Conservation (phyloP, 2,888 invertebrate genomes). For the Harpalus rufipes region DNA sequence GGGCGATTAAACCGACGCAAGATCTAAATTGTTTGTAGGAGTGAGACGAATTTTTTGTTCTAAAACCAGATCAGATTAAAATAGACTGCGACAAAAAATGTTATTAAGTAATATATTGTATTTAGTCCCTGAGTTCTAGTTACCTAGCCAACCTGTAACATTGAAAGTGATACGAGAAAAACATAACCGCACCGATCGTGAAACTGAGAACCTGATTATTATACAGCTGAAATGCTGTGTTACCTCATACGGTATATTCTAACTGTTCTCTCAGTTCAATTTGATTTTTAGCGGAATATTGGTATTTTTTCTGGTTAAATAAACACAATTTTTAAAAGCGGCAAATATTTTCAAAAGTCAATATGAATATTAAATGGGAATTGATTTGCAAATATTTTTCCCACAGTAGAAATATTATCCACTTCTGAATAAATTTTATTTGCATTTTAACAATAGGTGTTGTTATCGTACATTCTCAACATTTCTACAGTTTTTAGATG, state of each 20-base stretch:
- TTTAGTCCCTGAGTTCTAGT: slow-evolving; percentile 42
- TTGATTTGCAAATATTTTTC: too few species aligned
- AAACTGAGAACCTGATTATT: slow-evolving; percentile 22
- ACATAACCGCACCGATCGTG: slow-evolving; percentile 23
- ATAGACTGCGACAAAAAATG: background rate
- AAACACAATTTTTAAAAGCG: too few species aligned
- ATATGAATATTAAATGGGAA: too few species aligned
- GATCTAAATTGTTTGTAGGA: slow-evolving; percentile 30
- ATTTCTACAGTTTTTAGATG: too few species aligned
- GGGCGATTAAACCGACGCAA: slow-evolving; percentile 3
- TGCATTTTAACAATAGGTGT: too few species aligned
- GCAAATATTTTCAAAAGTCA: too few species aligned
- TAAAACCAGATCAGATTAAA: slow-evolving; percentile 25
- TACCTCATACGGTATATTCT: background rate
- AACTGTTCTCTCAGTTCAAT: background rate
- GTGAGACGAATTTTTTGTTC: slow-evolving; percentile 23
- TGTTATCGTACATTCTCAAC: too few species aligned
- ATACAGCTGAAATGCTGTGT: background rate
- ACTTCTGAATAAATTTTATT: too few species aligned
- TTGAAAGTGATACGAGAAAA: slow-evolving; percentile 41
- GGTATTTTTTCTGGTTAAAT: too few species aligned
- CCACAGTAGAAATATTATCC: too few species aligned
- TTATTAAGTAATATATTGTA: slow-evolving; percentile 28
- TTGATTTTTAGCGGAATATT: too few species aligned
- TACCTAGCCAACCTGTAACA: slow-evolving; percentile 17